Evolutionary conservation across 2,888 invertebrate genomes (phyloP), one percentile per base, ranked within the genome.

Genomic region (Acronicta leporina): DNA sequence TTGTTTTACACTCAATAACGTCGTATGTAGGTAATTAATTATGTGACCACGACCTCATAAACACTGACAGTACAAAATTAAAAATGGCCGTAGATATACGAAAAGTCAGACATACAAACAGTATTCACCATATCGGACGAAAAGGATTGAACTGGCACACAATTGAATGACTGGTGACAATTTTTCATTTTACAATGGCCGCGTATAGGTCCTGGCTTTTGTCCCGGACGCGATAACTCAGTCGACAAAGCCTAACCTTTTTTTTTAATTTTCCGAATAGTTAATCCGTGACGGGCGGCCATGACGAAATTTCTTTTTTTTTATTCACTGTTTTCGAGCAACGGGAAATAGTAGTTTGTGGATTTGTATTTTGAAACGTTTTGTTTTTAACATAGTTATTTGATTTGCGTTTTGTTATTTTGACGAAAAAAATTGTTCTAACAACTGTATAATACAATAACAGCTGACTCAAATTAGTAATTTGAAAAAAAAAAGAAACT

Each of bases 211-310:
- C 38, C 35, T 47, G 59, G 50, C 46, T 67, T 64, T 75, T 75
- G 75, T 75, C 16, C 35, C 41, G 33, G 30, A 49, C 14, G 45
- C 63, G 49, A 75, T 75, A 75, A 77, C 58, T 63, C 63, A 52
- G 58, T 68, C 44, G 16, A 68, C 72, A 75, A 60, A 53, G 51
- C 54, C n/a, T 8, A 3, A 2, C 3, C 40, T 49, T 60, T 60
- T 74, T 75, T 77, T 77, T 73, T 16, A 61, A 63, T 74, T 75
- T 64, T 71, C 47, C 72, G 61, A 64, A 64, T 60, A 64, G 63
- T 70, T 74, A 58, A 66, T 42, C 71, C 49, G 43, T 69, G 54
- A 69, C 41, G 5, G 43, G 44, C n/a, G 33, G 30, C 16, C 43
- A 30, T 60, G 70, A 57, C 40, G 38, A 45, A 67, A 48, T 58